These are phyloP conservation scores for Prosapia bicincta DNA, from an alignment of 2,888 invertebrate species.

Conservation along the genomic window DNA sequence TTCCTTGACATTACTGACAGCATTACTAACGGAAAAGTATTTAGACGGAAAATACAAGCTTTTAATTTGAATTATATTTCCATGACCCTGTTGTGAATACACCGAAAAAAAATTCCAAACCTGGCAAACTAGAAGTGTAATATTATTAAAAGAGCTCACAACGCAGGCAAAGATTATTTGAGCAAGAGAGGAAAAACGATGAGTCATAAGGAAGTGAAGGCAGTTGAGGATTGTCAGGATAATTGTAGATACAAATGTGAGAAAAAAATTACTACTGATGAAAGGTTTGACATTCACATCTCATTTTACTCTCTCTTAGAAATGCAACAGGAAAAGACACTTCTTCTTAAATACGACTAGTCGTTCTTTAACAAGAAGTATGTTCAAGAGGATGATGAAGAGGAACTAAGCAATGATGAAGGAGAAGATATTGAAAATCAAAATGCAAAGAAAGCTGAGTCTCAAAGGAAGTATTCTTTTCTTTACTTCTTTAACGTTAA, in stretches of 20 bases:
- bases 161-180: not conserved
- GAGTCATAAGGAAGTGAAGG: not conserved
- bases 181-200: conserved; percentile 6
- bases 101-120: not conserved
- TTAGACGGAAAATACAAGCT: no score
- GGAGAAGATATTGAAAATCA: not conserved
- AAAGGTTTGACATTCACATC: conserved; percentile 6
- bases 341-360: no score
- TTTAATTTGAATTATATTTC: no score
- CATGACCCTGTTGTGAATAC: not conserved
- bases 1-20: no score
- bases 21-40: no score
- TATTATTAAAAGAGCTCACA: conserved; percentile 5
- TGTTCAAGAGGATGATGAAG: not conserved
- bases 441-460: not conserved
- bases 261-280: conserved; percentile 3
- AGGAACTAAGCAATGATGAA: not conserved
- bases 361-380: no score
- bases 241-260: not conserved
- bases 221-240: not conserved
- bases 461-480: conserved; percentile 11
- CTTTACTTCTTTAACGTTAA: conserved; percentile 5
- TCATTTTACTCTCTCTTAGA: not conserved
- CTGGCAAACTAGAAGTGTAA: no score
- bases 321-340: not conserved